Percentiles rank a stretch among this genome's conserved stretches.
Evolutionary conservation across 2,888 invertebrate genomes (phyloP).

Genomic region (Torymus aiolomorphi): DNA sequence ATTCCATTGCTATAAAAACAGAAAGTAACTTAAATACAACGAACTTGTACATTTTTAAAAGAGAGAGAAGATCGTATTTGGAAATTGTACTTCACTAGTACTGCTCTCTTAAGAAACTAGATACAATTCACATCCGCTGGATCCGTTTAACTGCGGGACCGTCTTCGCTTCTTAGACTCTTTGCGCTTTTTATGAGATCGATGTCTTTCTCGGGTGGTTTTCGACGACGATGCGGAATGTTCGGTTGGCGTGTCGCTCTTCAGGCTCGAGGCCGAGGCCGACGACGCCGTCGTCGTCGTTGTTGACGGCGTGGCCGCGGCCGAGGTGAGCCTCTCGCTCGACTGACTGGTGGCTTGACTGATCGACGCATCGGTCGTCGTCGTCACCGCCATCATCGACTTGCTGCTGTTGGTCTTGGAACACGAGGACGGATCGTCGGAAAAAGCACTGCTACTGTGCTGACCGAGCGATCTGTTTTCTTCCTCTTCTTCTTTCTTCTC

Average conservation of each 20-base stretch:
- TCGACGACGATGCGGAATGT: conserved; percentile 44
- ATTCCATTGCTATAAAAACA: background rate
- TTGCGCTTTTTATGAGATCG: conserved; percentile 64
- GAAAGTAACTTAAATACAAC: background rate
- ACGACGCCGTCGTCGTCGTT: conserved; percentile 16
- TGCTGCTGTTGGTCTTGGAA: background rate
- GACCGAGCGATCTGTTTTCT: no score
- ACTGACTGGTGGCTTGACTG: conserved; percentile 1
- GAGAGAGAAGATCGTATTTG: conserved; percentile 28
- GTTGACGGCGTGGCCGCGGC: background rate
- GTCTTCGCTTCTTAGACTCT: conserved; percentile 61
- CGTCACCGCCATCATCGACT: conserved; percentile 6
- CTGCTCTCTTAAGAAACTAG: conserved; percentile 37
- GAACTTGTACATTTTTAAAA: conserved; percentile 20
- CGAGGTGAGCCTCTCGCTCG: conserved; percentile 10
- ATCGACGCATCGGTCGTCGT: background rate
- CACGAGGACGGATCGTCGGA: conserved; percentile 19
- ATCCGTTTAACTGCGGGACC: conserved; percentile 64
- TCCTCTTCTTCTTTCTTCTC: no score
- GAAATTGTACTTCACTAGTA: conserved; percentile 43
- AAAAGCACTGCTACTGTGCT: conserved; percentile 11
- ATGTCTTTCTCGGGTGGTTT: conserved; percentile 59
- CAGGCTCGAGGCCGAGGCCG: conserved; percentile 37
- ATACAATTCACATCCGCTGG: conserved; percentile 17
- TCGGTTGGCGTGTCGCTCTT: conserved; percentile 46